Conservation (phyloP, 2,888 invertebrate genomes). For the Marronus borbonicus region DNA sequence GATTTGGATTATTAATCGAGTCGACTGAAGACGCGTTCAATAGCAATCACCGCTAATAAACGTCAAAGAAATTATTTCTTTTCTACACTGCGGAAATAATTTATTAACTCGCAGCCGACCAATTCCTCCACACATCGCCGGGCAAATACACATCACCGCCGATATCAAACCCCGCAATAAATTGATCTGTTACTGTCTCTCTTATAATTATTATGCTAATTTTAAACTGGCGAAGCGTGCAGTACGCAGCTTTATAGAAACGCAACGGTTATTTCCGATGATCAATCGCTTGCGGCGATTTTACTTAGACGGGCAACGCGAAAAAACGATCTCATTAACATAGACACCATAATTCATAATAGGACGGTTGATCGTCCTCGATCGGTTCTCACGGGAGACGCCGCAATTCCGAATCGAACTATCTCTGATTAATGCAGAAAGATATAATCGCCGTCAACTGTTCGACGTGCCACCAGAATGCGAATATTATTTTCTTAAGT, state of each 20-base stretch:
- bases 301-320: constrained; percentile 12
- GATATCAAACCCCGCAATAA: not conserved
- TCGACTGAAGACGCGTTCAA: not conserved
- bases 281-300: constrained; percentile 8
- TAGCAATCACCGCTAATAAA: constrained; percentile 7
- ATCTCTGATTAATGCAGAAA: constrained; percentile 17
- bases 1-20: not conserved
- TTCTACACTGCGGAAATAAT: constrained; percentile 11
- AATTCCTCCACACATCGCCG: not conserved
- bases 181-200: constrained; percentile 29
- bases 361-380: not conserved
- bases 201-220: constrained; percentile 37
- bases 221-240: not conserved
- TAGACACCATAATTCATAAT: constrained; percentile 23
- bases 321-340: constrained; percentile 24
- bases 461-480: not conserved
- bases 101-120: constrained; percentile 6
- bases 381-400: constrained; percentile 9
- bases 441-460: constrained; percentile 27
- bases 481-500: too few species aligned
- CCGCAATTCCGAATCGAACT: not conserved
- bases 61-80: constrained; percentile 9
- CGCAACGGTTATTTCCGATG: constrained; percentile 20
- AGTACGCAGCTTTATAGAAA: not conserved
- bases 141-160: not conserved